A percentile compares a stretch with the other conserved stretches of the same genome.
Conservation (phyloP, 2,888 invertebrate species). For the Hypercompe scribonia region DNA sequence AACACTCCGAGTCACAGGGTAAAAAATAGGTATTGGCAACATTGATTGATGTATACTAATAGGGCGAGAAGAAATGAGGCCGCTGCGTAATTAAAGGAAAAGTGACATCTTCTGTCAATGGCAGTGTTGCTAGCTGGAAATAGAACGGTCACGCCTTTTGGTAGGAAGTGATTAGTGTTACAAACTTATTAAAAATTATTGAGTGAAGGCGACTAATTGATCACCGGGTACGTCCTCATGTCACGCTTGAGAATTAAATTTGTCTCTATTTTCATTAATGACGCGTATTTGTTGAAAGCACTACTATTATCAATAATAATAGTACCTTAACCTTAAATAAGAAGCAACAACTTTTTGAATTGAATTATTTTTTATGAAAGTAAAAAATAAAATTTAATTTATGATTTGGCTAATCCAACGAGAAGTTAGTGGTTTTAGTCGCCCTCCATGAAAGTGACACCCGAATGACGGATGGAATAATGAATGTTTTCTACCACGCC, state of each 20-base stretch:
- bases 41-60: constrained; percentile 87
- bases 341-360: not conserved
- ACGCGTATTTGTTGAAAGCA: constrained; percentile 21
- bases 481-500: constrained; percentile 69
- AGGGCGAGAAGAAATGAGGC: constrained; percentile 86
- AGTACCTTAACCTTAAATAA: not conserved
- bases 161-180: constrained; percentile 85
- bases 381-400: constrained; percentile 30
- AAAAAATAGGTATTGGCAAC: constrained; percentile 87
- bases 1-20: constrained; percentile 74
- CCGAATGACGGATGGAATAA: constrained; percentile 75
- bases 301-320: not conserved
- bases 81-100: constrained; percentile 83
- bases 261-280: constrained; percentile 53
- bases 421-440: constrained; percentile 57
- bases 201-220: constrained; percentile 85
- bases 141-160: constrained; percentile 83
- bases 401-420: constrained; percentile 56
- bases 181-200: constrained; percentile 85
- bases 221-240: constrained; percentile 65
- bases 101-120: constrained; percentile 86
- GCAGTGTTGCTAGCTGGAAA: constrained; percentile 78
- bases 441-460: constrained; percentile 69
- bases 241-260: constrained; percentile 60
- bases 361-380: not conserved